A percentile compares a stretch with the other conserved stretches of the same genome.
phyloP scores from a whole-genome alignment of 1,140 invertebrate genomes.

The Scaptodrosophila lebanonensis region DNA sequence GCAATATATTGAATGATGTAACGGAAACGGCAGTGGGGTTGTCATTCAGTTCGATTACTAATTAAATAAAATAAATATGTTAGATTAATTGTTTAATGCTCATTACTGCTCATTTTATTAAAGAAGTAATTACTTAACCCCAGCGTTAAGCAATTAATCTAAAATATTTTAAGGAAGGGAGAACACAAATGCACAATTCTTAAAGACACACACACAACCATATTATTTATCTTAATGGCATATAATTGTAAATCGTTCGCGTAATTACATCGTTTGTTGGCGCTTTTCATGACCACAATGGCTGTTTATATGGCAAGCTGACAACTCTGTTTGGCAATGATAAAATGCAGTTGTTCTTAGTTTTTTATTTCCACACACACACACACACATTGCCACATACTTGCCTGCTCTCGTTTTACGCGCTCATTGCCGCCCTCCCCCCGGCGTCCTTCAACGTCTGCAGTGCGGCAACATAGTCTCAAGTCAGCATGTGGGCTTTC shows the following conservation, averaged over 20 bases:
- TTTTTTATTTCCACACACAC: slow-evolving; percentile 12
- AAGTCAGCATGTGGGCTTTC: slow-evolving; percentile 28
- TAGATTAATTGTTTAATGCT: too few species aligned
- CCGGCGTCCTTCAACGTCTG: neutral
- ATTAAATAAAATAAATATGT: neutral
- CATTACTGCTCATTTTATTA: too few species aligned
- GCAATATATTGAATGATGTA: slow-evolving; percentile 50
- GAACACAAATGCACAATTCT: neutral
- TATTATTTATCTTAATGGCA: too few species aligned
- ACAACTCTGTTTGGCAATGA: slow-evolving; percentile 27
- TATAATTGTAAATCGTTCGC: too few species aligned
- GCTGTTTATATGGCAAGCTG: neutral
- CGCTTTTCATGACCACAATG: too few species aligned
- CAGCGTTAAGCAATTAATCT: too few species aligned
- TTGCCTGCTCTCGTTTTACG: slow-evolving; percentile 12
- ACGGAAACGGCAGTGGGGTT: slow-evolving; percentile 45
- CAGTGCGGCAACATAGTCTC: slow-evolving; percentile 10
- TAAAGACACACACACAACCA: too few species aligned
- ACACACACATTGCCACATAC: slow-evolving; percentile 7
- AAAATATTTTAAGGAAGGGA: neutral
- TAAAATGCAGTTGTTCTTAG: slow-evolving; percentile 11
- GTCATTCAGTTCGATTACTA: slow-evolving; percentile 9
- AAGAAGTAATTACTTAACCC: too few species aligned
- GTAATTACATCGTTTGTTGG: too few species aligned
- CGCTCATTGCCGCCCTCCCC: neutral